Evolutionary conservation across 64 coral and sea anemone species (phyloP).

Genomic region (Actinia equina): DNA sequence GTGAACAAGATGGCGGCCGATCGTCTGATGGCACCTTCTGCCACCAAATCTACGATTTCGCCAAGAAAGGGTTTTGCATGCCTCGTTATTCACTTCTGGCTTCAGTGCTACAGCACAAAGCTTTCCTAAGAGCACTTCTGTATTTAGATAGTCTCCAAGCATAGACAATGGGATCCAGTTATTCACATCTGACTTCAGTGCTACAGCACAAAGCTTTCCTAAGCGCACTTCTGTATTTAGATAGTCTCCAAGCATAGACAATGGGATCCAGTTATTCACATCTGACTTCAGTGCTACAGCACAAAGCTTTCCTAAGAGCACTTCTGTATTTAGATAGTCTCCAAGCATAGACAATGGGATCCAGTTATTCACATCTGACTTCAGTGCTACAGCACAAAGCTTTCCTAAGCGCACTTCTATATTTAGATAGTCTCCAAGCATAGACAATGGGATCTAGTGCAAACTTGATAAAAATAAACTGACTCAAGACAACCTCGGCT

Average conservation of each 20-base stretch:
- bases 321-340: too few relatives aligned
- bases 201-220: conserved; percentile 8
- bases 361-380: neutral
- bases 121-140: conserved; percentile 29
- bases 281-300: too few relatives aligned
- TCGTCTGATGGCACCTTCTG: neutral
- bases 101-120: neutral
- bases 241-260: conserved; percentile 52
- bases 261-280: conserved; percentile 58
- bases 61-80: too few relatives aligned
- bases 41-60: neutral
- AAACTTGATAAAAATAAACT: conserved; percentile 44
- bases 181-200: neutral
- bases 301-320: too few relatives aligned
- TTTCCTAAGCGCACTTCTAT: conserved; percentile 30
- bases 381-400: neutral
- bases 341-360: too few relatives aligned
- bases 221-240: conserved; percentile 41
- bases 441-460: conserved; percentile 59
- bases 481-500: conserved; percentile 9
- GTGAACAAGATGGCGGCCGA: neutral
- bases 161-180: conserved; percentile 51
- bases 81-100: neutral
- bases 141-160: conserved; percentile 52
- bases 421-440: conserved; percentile 49